Base-by-base conservation (phyloP, 2,888 invertebrate species). In the Heliconius charithonia region DNA sequence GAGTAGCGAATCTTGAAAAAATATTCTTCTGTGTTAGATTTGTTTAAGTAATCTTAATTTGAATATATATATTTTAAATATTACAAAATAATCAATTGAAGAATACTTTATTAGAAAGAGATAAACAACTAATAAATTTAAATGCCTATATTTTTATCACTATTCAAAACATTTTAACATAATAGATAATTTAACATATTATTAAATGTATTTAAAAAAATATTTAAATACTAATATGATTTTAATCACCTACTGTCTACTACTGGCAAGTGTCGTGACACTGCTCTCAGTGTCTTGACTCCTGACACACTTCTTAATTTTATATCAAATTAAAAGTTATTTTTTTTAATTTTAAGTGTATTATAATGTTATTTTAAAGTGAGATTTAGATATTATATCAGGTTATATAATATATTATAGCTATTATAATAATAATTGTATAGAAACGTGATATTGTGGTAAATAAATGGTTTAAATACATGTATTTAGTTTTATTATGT, bases 381-480 rank as follows among this genome's bases (percentile, higher is more conserved):
- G 69, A 69, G 37, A 77, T 66, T 72, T 73, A 71, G 6, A 51
- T 51, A 77, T 51, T 67, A 67, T n/a, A 69, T 25, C 1, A 19
- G 70, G 65, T 75, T 66, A 66, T 66, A 56, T n/a, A n/a, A 67
- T 41, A 25, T 25, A 62, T n/a, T 62, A 12, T 69, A 69, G 41
- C 25, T 69, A 41, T 69, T 69, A 27, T 63, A 45, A 41, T 13
- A n/a, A 32, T 66, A 74, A 75, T 65, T 65, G 69, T 69, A 65
- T 77, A 77, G 77, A 75, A 77, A 79, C 62, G 77, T 79, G 81
- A 81, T 81, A 77, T 77, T 81, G 81, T 79, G 81, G 75, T 76
- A 62, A 79, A 76, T 79, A 81, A 81, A 81, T 63, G 72, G 62
- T 81, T 76, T 67, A 75, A 79, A 79, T 56, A 69, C 9, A 63